These are phyloP conservation scores for Ceryle rudis DNA, from an alignment of 2,797 vertebrate genomes.

Conservation along the genomic window DNA sequence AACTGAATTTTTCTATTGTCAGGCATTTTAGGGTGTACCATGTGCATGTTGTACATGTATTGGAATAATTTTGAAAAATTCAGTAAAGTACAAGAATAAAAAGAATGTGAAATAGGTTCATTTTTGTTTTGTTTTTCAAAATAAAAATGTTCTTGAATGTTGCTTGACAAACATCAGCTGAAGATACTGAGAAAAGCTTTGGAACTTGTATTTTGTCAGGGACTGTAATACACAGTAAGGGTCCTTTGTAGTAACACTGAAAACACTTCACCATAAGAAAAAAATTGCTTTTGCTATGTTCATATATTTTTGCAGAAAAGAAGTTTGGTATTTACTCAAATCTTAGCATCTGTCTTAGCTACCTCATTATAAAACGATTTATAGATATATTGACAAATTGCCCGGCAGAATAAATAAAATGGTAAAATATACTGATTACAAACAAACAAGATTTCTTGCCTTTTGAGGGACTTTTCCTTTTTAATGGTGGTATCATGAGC, in stretches of 20 bases:
- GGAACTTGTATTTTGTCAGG: conserved; percentile 36
- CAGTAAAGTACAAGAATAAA: conserved; percentile 30
- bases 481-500: not conserved
- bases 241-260: conserved; percentile 7
- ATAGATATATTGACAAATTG: conserved; percentile 1
- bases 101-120: conserved; percentile 39
- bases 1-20: conserved; percentile 10
- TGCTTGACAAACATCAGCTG: conserved; percentile 27
- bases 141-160: conserved; percentile 40
- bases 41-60: not conserved
- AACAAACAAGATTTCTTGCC: not conserved
- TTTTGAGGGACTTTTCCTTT: not conserved
- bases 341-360: not conserved
- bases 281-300: not conserved
- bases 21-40: not conserved
- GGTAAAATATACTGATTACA: not conserved
- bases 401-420: not conserved
- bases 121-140: conserved; percentile 33
- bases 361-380: not conserved
- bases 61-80: conserved; percentile 1
- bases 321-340: not conserved
- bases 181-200: conserved; percentile 9
- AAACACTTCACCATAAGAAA: not conserved
- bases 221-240: not conserved
- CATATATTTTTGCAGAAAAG: not conserved